A percentile compares a stretch with the other conserved stretches of the same genome.
Conservation (phyloP, 2,797 vertebrate species). For the Podargus strigoides region DNA sequence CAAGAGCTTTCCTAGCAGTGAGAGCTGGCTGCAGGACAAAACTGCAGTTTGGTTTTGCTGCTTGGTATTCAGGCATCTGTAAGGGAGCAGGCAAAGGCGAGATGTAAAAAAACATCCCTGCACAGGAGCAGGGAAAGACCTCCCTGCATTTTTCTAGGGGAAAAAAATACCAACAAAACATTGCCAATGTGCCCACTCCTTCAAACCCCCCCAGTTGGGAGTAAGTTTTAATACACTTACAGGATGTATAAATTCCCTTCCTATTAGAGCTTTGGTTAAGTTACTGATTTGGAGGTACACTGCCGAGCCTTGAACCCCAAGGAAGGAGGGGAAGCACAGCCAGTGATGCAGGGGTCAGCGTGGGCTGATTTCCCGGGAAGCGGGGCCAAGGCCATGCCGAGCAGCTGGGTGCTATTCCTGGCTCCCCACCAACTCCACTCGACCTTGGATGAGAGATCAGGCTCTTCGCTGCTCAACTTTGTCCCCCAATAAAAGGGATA, state of each 20-base stretch:
- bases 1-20: not conserved
- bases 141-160: not conserved
- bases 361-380: not conserved
- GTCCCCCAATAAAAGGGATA: not conserved
- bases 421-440: not conserved
- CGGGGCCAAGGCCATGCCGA: not conserved
- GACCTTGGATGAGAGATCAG: not conserved
- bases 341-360: rapidly evolving
- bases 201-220: not conserved
- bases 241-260: not conserved
- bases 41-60: not conserved
- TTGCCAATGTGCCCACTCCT: not conserved
- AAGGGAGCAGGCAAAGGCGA: not conserved
- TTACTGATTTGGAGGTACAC: not conserved
- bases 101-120: not conserved
- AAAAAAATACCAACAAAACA: rapidly evolving
- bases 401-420: constrained; percentile 12
- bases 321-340: not conserved
- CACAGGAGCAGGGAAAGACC: not conserved
- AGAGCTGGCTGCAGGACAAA: not conserved
- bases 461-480: not conserved
- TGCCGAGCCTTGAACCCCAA: not conserved
- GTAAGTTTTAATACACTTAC: not conserved
- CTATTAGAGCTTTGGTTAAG: not conserved
- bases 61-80: not conserved